phyloP scores from a whole-genome alignment of 2,888 invertebrate genomes.

The Steromphala cineraria region DNA sequence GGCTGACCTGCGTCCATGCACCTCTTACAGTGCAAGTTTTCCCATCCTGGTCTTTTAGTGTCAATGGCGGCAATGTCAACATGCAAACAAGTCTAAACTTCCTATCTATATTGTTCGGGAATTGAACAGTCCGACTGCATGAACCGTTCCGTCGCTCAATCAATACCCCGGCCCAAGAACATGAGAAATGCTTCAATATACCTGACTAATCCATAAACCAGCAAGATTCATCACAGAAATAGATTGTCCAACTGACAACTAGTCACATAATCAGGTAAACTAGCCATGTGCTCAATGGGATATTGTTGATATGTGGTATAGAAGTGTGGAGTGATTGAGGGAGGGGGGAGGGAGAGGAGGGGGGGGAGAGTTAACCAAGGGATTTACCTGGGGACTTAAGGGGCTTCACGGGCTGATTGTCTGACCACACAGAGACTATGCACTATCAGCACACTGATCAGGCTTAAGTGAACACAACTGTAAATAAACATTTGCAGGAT shows the following conservation, averaged over 20 bases:
- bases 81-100: constrained; percentile 10
- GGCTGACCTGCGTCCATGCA: not conserved
- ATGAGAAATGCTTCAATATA: constrained; percentile 5
- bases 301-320: not conserved
- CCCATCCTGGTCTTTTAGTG: not conserved
- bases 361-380: not conserved
- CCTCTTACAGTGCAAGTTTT: not conserved
- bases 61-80: not conserved
- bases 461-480: no score
- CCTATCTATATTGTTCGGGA: not conserved
- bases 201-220: not conserved
- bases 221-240: not conserved
- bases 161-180: not conserved
- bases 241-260: not conserved
- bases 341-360: not conserved
- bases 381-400: not conserved
- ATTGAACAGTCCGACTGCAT: not conserved
- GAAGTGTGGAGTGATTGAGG: not conserved
- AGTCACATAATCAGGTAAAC: not conserved
- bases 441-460: not conserved
- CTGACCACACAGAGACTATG: not conserved
- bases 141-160: not conserved
- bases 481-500: no score
- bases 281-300: not conserved
- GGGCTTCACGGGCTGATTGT: not conserved